phyloP scores from a whole-genome alignment of 1,140 invertebrate species.

The Pseudomyrmex cubaensis region DNA sequence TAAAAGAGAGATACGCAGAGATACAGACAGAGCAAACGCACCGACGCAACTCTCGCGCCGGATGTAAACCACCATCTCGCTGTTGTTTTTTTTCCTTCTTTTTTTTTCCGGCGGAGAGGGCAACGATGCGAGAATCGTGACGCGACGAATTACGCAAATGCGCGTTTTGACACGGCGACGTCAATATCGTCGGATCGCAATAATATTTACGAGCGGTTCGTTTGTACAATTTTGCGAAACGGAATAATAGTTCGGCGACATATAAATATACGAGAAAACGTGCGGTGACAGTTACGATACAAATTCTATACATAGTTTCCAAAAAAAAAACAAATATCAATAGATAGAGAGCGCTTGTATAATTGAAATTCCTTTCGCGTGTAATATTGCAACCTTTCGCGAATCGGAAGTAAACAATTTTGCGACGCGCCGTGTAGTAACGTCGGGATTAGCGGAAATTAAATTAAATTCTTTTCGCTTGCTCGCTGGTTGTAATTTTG shows the following conservation, averaged over 20 bases:
- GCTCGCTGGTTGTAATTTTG: not conserved
- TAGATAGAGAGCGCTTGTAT: not conserved
- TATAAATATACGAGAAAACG: not conserved
- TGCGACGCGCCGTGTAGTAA: not conserved
- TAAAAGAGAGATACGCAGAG: not conserved
- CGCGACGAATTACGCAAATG: constrained; percentile 58
- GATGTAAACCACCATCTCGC: constrained; percentile 39
- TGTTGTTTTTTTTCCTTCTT: constrained; percentile 5
- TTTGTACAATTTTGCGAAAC: constrained; percentile 12
- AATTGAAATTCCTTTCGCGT: not conserved
- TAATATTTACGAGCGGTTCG: constrained; percentile 36
- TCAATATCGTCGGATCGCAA: constrained; percentile 42
- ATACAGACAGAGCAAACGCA: not conserved
- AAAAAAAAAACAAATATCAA: too few species aligned
- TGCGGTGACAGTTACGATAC: not conserved
- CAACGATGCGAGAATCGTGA: constrained; percentile 54
- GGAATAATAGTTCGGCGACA: not conserved
- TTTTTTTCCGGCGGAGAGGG: constrained; percentile 27
- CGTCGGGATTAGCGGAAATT: constrained; percentile 27
- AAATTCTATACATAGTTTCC: not conserved
- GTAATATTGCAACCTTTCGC: not conserved
- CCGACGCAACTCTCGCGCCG: constrained; percentile 27
- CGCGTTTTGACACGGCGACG: constrained; percentile 45
- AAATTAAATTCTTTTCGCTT: not conserved
- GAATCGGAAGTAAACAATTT: not conserved